Evolutionary conservation across 30 jellyfish, hydroid and myxozoan species (phyloP), one percentile per base, ranked within the genome.

Genomic region (Aurelia sp.): DNA sequence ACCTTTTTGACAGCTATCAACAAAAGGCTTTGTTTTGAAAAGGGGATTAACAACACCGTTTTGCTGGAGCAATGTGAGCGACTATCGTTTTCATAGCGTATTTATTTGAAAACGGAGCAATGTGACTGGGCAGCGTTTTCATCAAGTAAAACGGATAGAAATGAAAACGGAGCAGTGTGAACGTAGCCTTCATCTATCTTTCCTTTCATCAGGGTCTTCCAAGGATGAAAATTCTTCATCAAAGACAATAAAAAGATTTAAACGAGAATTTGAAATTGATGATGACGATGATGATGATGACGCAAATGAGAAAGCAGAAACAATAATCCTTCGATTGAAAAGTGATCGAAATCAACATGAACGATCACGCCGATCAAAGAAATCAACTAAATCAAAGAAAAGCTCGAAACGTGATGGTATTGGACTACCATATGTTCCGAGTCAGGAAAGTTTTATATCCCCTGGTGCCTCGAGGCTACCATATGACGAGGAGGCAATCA

Each of bases 361-460:
- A 13, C 21, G 76, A 41, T 63, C 85, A 10, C 82, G 66, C 12
- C 77, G 71, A 41, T 18, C 80, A 11, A 83, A 44, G 55, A 44
- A 44, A 44, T 38, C 50, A 38, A 5, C 3, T 5, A 53, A 81
- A 61, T 64, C 55, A 21, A 73, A 70, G 60, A 84, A 52, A 27
- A 74, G 85, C 19, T 73, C 57, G 2, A 61, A 64, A 63, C 47
- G 93, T 13, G 47, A 71, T 52, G 62, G 66, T 16, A 81, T 81
- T 19, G 93, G 93, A 4, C 63, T 73, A 81, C 93, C 93, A 6
- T 84, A 84, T 66, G 63, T 84, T 8, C 92, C 92, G 9, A 60
- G 8, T 12, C 55, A 76, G 52, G 44, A 59, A 4, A 33, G 57
- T 17, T 51, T 24, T 15, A 72, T 41, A 33, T 13, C 16, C 12